A percentile compares a stretch with the other conserved stretches of the same genome.
These are phyloP conservation scores for Thunnus thynnus DNA, from an alignment of 2,113 vertebrate genomes.

Conservation along the genomic window DNA sequence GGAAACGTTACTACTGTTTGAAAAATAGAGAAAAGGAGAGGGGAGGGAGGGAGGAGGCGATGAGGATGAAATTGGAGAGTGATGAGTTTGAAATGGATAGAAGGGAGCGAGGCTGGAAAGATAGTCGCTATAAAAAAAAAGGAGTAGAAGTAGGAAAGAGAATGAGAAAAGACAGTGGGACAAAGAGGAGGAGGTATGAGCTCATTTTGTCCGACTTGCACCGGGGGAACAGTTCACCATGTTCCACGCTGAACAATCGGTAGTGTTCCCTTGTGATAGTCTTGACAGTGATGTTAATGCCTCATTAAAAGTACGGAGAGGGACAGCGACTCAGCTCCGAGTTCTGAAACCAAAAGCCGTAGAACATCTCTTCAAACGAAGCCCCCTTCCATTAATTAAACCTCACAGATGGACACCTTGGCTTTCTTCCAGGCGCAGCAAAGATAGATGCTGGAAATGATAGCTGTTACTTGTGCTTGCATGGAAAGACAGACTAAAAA, in stretches of 20 bases:
- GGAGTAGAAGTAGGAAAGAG: constrained; percentile 5
- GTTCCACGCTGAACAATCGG: constrained; percentile 59
- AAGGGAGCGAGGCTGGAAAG: constrained; percentile 12
- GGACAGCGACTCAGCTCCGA: constrained; percentile 39
- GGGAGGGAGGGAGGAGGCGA: not conserved
- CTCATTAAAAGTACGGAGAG: constrained; percentile 71
- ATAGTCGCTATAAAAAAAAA: not conserved
- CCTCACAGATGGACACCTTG: constrained; percentile 65
- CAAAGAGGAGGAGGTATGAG: constrained; percentile 38
- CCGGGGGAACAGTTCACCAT: constrained; percentile 48
- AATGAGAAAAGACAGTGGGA: constrained; percentile 57
- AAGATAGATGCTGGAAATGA: constrained; percentile 14
- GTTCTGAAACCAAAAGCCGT: constrained; percentile 56
- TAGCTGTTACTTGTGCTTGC: constrained; percentile 17
- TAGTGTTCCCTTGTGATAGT: constrained; percentile 51
- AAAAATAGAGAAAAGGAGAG: constrained; percentile 30
- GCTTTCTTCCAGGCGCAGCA: constrained; percentile 45
- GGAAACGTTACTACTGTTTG: constrained; percentile 20
- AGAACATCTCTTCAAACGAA: constrained; percentile 52
- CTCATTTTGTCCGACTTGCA: constrained; percentile 58
- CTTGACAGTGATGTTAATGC: constrained; percentile 72
- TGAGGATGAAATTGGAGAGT: constrained; percentile 27
- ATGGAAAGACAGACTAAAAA: constrained; percentile 27
- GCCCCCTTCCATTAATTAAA: constrained; percentile 63
- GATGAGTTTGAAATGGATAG: constrained; percentile 50